Base-by-base conservation (phyloP, 2,888 invertebrate genomes). In the Amphipyra tragopoginis region DNA sequence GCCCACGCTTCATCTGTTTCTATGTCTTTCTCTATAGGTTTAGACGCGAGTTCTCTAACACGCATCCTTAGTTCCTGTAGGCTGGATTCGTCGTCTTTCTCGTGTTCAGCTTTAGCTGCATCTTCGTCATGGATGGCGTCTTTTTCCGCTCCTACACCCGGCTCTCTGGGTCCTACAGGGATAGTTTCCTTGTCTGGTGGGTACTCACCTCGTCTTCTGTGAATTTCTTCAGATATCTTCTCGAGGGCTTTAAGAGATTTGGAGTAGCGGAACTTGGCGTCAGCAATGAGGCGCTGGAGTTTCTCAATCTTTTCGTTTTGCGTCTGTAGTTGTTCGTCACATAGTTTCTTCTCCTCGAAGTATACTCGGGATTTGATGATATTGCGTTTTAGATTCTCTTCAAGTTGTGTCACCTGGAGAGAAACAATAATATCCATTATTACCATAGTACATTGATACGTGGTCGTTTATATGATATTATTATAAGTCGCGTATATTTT, bases 161-260 rank as follows among this genome's bases (percentile, higher is more conserved):
- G 97, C 80, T 97, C 97, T 47, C 96, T 88, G 0, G 94, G 93
- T 0, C 95, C 95, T 0, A 95, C 94, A 0, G 95, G 95, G 33
- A 91, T 88, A 1, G 90, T 87, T 80, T 95, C 91, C 48, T 93
- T 93, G 0, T 89, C 92, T 0, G 92, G 92, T 0, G 89, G 93
- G 43, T 93, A 95, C 48, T 95, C 95, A 50, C 96, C 96, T 53
- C 95, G 90, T 9, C 97, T 94, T 84, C 96, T 96, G 87, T 98
- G 98, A 74, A 98, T 98, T 85, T 98, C 98, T 91, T 98, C 98
- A 8, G 98, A 98, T 66, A 99, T 99, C 77, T 97, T 96, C 89
- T 99, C 99, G 33, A 99, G 95, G 71, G 97, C 97, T 75, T 97
- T 97, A 45, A 99, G 95, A 0, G 98, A 97, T 67, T 96, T 96